Base-by-base conservation (phyloP, 2,888 invertebrate species). In the Diabrotica balteata region DNA sequence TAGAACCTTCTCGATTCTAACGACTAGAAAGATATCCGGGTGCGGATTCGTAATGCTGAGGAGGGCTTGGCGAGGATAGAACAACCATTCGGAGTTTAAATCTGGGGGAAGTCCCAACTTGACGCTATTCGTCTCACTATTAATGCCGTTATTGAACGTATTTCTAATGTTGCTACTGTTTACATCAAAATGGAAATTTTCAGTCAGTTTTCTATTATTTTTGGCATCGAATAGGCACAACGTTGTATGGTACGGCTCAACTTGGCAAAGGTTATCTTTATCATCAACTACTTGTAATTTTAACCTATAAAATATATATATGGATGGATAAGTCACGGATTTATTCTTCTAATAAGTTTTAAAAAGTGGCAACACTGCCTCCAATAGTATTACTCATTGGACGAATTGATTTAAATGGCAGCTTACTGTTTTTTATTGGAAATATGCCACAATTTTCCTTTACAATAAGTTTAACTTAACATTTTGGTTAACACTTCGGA, bases 171-270 rank as follows among this genome's bases (percentile, higher is more conserved):
- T 88, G 8, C 90, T 87, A 79, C 91, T 90, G 85, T 95, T 95
- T 11, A 95, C 86, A 82, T 95, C 94, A 80, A 95, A 94, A 83
- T 95, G 92, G 85, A 97, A 97, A 84, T 95, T 96, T 83, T 97
- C 97, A 2, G 96, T 94, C 72, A 98, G 86, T 85, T 97, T 97
- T 80, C 90, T 89, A 49, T 93, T 93, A 74, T 90, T 91, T 79
- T 92, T 91, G 7, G 93, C 93, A 86, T 98, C 98, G 84, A 94
- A 98, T 52, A 98, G 85, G 66, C 95, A 92, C 74, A 98, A 84
- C 58, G 93, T 91, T 22, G 97, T 92, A 80, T 94, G 94, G 85
- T 98, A 98, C 0, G 98, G 98, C 82, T 98, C 98, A 63, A 98
- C 92, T 87, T 93, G 93, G 77, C 80, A 81, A 65, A 93, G 80